Evolutionary conservation across 1,140 invertebrate species (phyloP), one percentile per base, ranked within the genome.

Genomic region (Heliconius congener): DNA sequence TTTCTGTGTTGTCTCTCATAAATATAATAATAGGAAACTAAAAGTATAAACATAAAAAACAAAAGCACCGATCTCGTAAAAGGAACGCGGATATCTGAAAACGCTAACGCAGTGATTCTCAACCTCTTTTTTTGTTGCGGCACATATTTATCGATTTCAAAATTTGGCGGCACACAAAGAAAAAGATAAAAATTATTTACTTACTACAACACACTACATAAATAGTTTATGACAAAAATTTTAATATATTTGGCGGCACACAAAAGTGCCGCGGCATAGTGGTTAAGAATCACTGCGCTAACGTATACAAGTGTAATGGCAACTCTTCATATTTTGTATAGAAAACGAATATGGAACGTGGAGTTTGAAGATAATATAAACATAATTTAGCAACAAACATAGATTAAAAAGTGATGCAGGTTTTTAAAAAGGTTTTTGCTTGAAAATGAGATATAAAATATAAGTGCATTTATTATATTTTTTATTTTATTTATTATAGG

Each of bases 291-390:
- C 23, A 23, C 23, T 23, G 23, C 27, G 60, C 23, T 27, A 66
- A 30, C 9, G 13, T 66, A 60, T 23, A 66, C 60, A 66, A 27
- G 60, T 16, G 11, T 66, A 66, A 66, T 66, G 60, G 60, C 27
- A 66, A 66, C 60, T 30, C 60, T 66, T 18, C 60, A 66, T 27
- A 66, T 66, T 27, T 66, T 66, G 16, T 66, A 30, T 66, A 66
- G 13, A 66, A 66, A 66, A 30, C 27, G 23, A 16, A 27, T 66
- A 66, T 66, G 13, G 27, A 66, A 66, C 60, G 27, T 66, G 23
- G 11, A 66, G 23, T 66, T 66, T 16, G 27, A 23, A 66, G 27
- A 66, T 66, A 11, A 11, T 13, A 23, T 66, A 27, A 66, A 6
- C 13, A 11, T 66, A 13, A 66, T 18, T 66, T 30, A 30, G 11